phyloP scores from a whole-genome alignment of 2,888 invertebrate species.

The Pseudanteris insignis region DNA sequence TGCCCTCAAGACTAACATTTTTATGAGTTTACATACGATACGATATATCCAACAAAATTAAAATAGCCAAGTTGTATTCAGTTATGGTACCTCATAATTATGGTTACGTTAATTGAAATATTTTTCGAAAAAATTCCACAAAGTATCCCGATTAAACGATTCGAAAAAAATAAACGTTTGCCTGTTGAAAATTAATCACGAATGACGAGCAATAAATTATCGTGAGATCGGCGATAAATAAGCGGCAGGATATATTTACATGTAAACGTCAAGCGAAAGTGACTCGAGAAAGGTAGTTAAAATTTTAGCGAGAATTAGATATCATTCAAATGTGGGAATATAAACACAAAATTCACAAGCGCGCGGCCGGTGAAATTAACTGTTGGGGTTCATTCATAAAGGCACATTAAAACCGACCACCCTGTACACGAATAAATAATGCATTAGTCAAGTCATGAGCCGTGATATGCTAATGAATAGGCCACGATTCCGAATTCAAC shows the following conservation, averaged over 20 bases:
- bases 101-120: too few relatives aligned
- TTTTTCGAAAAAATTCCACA: too few relatives aligned
- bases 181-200: conserved; percentile 19
- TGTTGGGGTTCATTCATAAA: conserved; percentile 23
- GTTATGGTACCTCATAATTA: too few relatives aligned
- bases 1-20: too few relatives aligned
- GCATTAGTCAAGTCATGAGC: conserved; percentile 40
- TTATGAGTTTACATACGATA: too few relatives aligned
- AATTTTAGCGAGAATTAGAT: conserved; percentile 33
- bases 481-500: conserved; percentile 35
- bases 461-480: conserved; percentile 39
- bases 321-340: conserved; percentile 33
- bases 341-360: conserved; percentile 17
- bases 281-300: conserved; percentile 30
- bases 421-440: conserved; percentile 40
- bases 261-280: conserved; percentile 29
- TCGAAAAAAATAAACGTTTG: too few relatives aligned
- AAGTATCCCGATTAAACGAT: too few relatives aligned
- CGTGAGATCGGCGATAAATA: conserved; percentile 17
- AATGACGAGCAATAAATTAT: conserved; percentile 19
- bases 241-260: conserved; percentile 19
- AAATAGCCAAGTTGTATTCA: too few relatives aligned
- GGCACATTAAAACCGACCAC: conserved; percentile 31
- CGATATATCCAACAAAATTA: too few relatives aligned
- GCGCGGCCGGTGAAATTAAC: conserved; percentile 16